phyloP scores from a whole-genome alignment of 2,888 invertebrate genomes.

The Mythimna impura region DNA sequence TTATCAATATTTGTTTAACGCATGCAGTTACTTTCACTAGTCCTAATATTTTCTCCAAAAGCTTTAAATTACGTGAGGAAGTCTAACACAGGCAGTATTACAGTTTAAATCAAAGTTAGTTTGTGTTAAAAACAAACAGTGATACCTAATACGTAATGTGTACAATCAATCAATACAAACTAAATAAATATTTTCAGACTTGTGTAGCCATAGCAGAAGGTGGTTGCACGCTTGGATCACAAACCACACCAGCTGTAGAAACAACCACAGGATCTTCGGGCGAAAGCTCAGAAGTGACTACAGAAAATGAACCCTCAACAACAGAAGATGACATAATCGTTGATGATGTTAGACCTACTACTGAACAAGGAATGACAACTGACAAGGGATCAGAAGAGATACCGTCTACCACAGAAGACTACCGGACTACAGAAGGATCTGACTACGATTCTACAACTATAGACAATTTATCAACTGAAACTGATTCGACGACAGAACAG shows the following conservation, averaged over 20 bases:
- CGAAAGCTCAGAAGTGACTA: slow-evolving; percentile 4
- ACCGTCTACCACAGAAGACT: slow-evolving; percentile 13
- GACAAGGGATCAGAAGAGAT: background rate
- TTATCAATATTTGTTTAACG: too few relatives aligned
- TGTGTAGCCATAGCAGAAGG: slow-evolving; percentile 48
- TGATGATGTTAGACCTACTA: slow-evolving; percentile 20
- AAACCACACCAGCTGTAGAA: slow-evolving; percentile 24
- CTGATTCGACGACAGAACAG: slow-evolving; percentile 12
- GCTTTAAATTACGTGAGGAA: background rate
- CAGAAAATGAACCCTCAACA: slow-evolving; percentile 11
- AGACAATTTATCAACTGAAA: background rate
- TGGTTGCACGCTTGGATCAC: slow-evolving; percentile 47
- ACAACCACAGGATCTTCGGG: slow-evolving; percentile 6
- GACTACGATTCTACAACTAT: slow-evolving; percentile 18
- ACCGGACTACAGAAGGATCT: slow-evolving; percentile 11
- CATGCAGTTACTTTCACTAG: too few relatives aligned
- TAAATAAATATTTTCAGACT: slow-evolving; percentile 26
- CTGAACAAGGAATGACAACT: slow-evolving; percentile 11
- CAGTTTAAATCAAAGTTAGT: background rate
- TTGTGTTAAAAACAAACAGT: background rate
- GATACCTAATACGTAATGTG: too few relatives aligned
- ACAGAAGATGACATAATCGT: slow-evolving; percentile 16
- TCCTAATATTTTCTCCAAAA: background rate
- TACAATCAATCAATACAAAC: background rate
- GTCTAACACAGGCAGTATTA: background rate